These are phyloP conservation scores for Gymnocheta viridis DNA, from an alignment of 2,888 invertebrate species.

Conservation along the genomic window DNA sequence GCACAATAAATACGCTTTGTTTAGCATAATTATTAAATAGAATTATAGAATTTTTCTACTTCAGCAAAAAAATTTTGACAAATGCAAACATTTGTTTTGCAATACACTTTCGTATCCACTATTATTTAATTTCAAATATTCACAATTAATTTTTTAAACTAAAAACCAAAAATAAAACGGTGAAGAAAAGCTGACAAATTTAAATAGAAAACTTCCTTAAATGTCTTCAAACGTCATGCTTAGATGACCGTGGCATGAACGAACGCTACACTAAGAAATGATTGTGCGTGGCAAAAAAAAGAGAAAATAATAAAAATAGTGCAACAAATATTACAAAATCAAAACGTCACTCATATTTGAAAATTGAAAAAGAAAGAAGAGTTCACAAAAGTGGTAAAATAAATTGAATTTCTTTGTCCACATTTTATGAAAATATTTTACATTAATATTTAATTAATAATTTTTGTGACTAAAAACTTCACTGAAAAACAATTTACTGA, in stretches of 20 bases:
- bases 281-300: slow-evolving; percentile 43
- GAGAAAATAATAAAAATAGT: neutral
- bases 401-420: neutral
- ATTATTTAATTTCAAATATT: neutral
- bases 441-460: no score
- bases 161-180: no score
- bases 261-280: slow-evolving; percentile 44
- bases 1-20: slow-evolving; percentile 18
- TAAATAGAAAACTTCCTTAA: slow-evolving; percentile 58
- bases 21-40: neutral
- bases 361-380: neutral
- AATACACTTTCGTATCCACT: neutral
- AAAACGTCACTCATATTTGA: neutral
- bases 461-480: no score
- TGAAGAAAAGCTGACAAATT: slow-evolving; percentile 39
- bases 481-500: no score
- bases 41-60: neutral
- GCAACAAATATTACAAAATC: neutral
- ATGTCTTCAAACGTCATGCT: slow-evolving; percentile 46
- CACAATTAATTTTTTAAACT: neutral
- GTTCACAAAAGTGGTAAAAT: neutral
- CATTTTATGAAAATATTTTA: neutral
- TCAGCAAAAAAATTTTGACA: slow-evolving; percentile 15
- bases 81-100: neutral
- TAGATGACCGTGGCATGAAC: slow-evolving; percentile 38